Conservation (phyloP, 2,888 invertebrate species). For the Drosophila atroscutellata region DNA sequence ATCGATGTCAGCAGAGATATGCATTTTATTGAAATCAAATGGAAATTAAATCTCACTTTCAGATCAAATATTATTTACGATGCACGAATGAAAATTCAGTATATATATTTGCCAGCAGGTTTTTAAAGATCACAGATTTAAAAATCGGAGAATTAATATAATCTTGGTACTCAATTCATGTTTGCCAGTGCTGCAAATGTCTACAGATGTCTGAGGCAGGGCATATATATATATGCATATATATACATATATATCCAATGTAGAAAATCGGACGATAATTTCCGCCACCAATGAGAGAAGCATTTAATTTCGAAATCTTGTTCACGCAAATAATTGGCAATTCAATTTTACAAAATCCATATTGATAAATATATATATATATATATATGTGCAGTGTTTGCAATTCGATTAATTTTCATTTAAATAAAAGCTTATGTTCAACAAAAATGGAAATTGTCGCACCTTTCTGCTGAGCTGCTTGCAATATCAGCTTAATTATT, state of each 20-base stretch:
- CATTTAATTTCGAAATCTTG: slow-evolving; percentile 23
- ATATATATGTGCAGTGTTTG: slow-evolving; percentile 41
- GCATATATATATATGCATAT: background rate
- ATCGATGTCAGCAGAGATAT: background rate
- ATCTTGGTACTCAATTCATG: slow-evolving; percentile 4
- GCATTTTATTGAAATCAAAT: background rate
- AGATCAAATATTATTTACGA: background rate
- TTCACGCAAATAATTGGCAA: slow-evolving; percentile 24
- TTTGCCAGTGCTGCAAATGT: slow-evolving; percentile 34
- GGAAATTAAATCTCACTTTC: background rate
- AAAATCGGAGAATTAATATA: background rate
- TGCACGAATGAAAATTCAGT: background rate
- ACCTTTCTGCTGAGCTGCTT: slow-evolving; percentile 68
- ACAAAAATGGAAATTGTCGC: slow-evolving; percentile 50
- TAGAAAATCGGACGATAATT: slow-evolving; percentile 65
- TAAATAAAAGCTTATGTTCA: slow-evolving; percentile 27
- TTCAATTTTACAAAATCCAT: slow-evolving; percentile 10
- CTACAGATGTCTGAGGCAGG: slow-evolving; percentile 35
- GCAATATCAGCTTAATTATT: slow-evolving; percentile 48
- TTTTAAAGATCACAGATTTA: background rate
- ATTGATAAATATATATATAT: slow-evolving; percentile 28
- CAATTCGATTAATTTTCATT: slow-evolving; percentile 28
- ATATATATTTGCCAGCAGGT: background rate
- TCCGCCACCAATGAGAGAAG: slow-evolving; percentile 63
- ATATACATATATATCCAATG: slow-evolving; percentile 11